Base-by-base conservation (phyloP, 1,140 invertebrate genomes). In the Chionoecetes opilio region DNA sequence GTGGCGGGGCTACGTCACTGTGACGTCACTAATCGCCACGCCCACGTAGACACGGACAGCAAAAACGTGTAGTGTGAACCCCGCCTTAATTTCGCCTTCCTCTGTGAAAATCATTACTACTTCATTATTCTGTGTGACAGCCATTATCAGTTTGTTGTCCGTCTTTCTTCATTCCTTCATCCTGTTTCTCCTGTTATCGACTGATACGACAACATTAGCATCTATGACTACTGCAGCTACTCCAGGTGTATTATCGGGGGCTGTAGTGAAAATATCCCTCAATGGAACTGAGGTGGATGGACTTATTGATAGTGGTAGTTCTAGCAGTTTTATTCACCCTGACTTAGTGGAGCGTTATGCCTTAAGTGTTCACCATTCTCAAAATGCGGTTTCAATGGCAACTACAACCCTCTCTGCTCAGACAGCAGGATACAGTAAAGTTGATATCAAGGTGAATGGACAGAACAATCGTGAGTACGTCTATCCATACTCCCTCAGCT, bases 381-480 rank as follows among this genome's bases (percentile, higher is more conserved):
- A 14, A 21, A 37, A 88, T 94, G n/a, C 63, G 3, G 41, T 94
- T 53, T 88, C 93, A 29, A 88, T 94, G 93, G 84, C 93, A 94
- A 88, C 93, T 0, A 94, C 93, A 3, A 88, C 29, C 26, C 82
- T 85, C 75, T 85, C 92, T 89, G 31, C 75, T 41, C 35, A 31
- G 41, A 93, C 75, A 38, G 88, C 92, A 46, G 92, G 92, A 29
- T 89, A 14, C 53, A 88, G 92, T 29, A 29, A 46, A n/a, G 93
- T 94, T 6, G n/a, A 94, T 37, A 35, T 94, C 75, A 94, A 29
- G 29, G 93, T 94, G 9, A 94, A 88, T 91, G 93, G 93, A 14
- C 32, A 46, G 34, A 29, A 94, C 14, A 88, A 88, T 91, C 14
- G 89, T 21, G 63, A 31, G 32, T 91, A 75, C 63, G 90, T 75